Conservation (phyloP, 2,888 invertebrate genomes). For the Alloplasta piceator region DNA sequence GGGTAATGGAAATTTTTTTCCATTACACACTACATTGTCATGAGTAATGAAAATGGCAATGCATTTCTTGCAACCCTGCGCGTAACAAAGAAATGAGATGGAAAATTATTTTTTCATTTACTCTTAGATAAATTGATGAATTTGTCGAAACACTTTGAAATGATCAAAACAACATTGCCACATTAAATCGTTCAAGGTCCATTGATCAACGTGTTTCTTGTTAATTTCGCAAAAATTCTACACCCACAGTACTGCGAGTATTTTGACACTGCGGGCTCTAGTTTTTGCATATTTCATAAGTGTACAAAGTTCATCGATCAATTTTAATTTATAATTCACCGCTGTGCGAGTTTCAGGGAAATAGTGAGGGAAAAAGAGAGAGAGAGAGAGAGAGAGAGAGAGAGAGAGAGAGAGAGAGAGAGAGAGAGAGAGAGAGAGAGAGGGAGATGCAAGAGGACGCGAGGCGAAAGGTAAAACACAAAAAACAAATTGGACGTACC, state of each 20-base stretch:
- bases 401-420: conserved; percentile 30
- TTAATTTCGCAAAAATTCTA: conserved; percentile 79
- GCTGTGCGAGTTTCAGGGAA: conserved; percentile 9
- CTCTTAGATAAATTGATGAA: not conserved
- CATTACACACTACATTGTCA: too few species aligned
- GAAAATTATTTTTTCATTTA: not conserved
- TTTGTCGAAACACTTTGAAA: conserved; percentile 53
- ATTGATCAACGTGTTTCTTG: conserved; percentile 40
- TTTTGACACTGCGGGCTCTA: conserved; percentile 75
- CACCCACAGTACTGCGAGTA: conserved; percentile 72
- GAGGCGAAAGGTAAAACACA: too few species aligned
- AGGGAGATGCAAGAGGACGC: too few species aligned
- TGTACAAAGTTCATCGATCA: conserved; percentile 22
- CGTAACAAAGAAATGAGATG: not conserved
- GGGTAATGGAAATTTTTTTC: too few species aligned
- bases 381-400: conserved; percentile 11
- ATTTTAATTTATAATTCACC: conserved; percentile 27
- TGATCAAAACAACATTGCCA: conserved; percentile 46
- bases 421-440: conserved; percentile 34
- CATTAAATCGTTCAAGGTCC: conserved; percentile 25
- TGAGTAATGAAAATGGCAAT: too few species aligned
- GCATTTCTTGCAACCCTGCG: too few species aligned
- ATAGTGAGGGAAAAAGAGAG: too few species aligned
- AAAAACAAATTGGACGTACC: conserved; percentile 81
- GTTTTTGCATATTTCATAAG: conserved; percentile 73